Percentiles rank a stretch among this genome's conserved stretches.
These are phyloP conservation scores for Andrena chrysosceles DNA, from an alignment of 2,888 invertebrate genomes.

Conservation along the genomic window DNA sequence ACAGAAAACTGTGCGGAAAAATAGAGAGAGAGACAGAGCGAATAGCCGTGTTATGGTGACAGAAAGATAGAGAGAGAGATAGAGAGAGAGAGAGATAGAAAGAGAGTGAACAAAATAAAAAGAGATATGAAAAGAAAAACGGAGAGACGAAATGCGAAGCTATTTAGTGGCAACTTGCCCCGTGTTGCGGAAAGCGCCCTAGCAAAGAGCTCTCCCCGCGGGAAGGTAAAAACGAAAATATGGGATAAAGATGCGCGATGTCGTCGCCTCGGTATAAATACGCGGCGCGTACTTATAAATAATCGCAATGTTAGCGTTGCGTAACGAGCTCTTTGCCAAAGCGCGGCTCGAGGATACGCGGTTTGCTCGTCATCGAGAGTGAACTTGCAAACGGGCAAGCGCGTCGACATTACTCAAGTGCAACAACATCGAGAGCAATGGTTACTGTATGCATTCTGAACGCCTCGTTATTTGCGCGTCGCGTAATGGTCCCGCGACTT, in stretches of 20 bases:
- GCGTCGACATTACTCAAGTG: conserved; percentile 61
- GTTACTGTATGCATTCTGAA: conserved; percentile 57
- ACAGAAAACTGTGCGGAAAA: conserved; percentile 37
- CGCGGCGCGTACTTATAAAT: conserved; percentile 23
- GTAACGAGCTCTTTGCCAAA: conserved; percentile 52
- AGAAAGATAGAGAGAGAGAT: conserved; percentile 21
- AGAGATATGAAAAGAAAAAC: conserved; percentile 53
- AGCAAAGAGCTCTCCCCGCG: conserved; percentile 32
- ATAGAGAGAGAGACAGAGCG: conserved; percentile 31
- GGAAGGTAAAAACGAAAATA: conserved; percentile 9
- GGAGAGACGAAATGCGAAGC: conserved; percentile 76
- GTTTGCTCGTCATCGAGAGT: conserved; percentile 25
- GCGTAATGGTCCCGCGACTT: conserved; percentile 46
- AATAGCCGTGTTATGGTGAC: conserved; percentile 51
- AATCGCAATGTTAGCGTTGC: conserved; percentile 38
- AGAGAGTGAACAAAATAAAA: conserved; percentile 45
- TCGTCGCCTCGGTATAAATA: conserved; percentile 9
- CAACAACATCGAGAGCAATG: conserved; percentile 68
- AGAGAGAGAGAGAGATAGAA: conserved; percentile 21
- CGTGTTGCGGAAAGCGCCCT: conserved; percentile 31
- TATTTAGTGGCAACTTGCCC: conserved; percentile 66
- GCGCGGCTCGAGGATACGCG: conserved; percentile 30
- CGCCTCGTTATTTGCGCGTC: conserved; percentile 61
- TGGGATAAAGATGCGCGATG: neutral
- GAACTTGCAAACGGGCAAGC: conserved; percentile 53